These are phyloP conservation scores for Eupithecia inturbata DNA, from an alignment of 2,888 invertebrate species.

Conservation along the genomic window DNA sequence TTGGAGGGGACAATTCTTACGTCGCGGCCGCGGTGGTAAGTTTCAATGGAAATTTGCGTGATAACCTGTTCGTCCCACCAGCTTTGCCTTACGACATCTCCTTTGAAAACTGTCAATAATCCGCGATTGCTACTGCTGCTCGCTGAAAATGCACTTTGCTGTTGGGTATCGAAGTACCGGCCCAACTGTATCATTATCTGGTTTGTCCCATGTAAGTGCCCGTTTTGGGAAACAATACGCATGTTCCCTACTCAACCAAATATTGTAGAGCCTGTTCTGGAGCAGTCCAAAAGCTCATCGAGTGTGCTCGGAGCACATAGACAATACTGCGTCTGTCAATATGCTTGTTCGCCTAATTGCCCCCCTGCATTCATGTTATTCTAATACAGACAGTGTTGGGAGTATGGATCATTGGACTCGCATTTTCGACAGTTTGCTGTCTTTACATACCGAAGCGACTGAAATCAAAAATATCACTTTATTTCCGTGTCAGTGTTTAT, in stretches of 20 bases:
- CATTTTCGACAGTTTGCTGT: neutral
- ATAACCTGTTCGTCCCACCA: too few species aligned
- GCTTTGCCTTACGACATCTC: too few species aligned
- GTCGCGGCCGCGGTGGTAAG: too few species aligned
- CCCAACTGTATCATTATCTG: neutral
- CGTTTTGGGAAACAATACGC: slow-evolving; percentile 1
- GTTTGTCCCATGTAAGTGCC: neutral
- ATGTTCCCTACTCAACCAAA: neutral
- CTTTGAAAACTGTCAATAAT: too few species aligned
- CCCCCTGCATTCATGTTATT: slow-evolving; percentile 28
- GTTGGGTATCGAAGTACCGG: too few species aligned
- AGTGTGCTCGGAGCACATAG: neutral
- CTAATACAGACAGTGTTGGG: slow-evolving; percentile 4
- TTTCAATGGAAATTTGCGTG: too few species aligned
- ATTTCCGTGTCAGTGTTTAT: too few species aligned
- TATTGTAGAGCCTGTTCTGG: neutral
- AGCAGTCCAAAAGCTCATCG: neutral
- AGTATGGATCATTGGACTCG: neutral
- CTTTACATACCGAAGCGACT: too few species aligned
- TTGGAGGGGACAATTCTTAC: too few species aligned
- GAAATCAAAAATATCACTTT: too few species aligned
- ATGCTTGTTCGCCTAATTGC: slow-evolving; percentile 29
- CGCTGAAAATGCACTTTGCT: too few species aligned
- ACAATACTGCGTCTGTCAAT: slow-evolving; percentile 33
- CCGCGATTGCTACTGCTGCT: too few species aligned